Base-by-base conservation (phyloP, 2,888 invertebrate genomes). In the Ochropleura plecta region DNA sequence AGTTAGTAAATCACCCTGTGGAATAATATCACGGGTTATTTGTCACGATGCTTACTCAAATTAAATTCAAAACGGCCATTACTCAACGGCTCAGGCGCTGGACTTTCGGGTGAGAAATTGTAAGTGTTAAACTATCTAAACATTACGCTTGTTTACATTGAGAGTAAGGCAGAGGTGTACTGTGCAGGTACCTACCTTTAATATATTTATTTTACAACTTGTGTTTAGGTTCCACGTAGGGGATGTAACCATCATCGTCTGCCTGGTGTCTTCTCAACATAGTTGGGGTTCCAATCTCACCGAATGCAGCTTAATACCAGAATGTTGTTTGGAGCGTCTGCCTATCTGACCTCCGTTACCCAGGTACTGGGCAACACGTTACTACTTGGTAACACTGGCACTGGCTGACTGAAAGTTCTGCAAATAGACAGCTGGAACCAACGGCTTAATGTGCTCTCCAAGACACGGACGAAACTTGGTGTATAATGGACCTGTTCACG, bases 51-150 rank as follows among this genome's bases (percentile, higher is more conserved):
- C 40, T 44, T 65, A 44, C 66, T 20, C 60, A 81, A 81, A 78
- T 81, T 81, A 48, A 81, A 78, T 78, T 78, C 53, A 49, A 48
- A 65, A 76, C 44, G 48, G 18, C n/a, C 42, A 42, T 77, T 48
- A 81, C 81, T 76, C 55, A 16, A 44, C 62, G 44, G 62, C 18
- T 55, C 44, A 80, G 42, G 30, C 18, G 30, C 14, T 12, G 46
- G n/a, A 44, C 18, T 10, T 16, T 49, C 14, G 14, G n/a, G 5
- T n/a, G 12, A 62, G 46, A 44, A 20, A 40, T 14, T 1, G 18
- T 10, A 3, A 20, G 18, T 0, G 53, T 14, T 53, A 14, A 30
- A 6, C 49, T 62, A 20, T 20, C 3, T 42, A 8, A 60, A 42
- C 12, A 44, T 62, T n/a, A n/a, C 44, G n/a, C 7, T 1, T 42